phyloP scores from a whole-genome alignment of 2,888 invertebrate genomes.

The Eurytoma californica region DNA sequence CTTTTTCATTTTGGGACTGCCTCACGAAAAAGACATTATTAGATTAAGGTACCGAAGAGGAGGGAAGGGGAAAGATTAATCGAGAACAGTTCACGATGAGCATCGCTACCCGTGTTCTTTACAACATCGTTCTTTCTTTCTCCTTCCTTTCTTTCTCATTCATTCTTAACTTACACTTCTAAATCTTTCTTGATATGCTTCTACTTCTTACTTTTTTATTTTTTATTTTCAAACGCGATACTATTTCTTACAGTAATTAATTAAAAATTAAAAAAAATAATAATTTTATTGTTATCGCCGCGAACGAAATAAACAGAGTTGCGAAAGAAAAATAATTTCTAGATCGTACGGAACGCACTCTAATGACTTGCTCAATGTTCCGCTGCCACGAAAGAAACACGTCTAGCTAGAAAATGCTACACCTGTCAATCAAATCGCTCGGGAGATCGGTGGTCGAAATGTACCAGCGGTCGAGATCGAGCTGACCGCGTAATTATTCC shows the following conservation, averaged over 20 bases:
- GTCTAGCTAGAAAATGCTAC: background rate
- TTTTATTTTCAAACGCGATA: background rate
- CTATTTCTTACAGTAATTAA: background rate
- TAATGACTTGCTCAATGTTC: too few relatives aligned
- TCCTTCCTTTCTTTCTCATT: constrained; percentile 1
- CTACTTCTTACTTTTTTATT: background rate
- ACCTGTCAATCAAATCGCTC: background rate
- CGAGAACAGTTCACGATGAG: background rate
- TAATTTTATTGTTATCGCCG: too few relatives aligned
- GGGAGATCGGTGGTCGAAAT: too few relatives aligned
- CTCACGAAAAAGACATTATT: background rate
- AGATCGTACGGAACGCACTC: too few relatives aligned
- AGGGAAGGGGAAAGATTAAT: constrained; percentile 26
- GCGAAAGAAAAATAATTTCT: too few relatives aligned
- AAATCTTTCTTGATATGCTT: background rate
- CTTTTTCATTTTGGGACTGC: background rate
- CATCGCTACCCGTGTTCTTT: background rate
- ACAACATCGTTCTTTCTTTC: background rate
- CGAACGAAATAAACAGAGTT: too few relatives aligned
- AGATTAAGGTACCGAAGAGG: background rate
- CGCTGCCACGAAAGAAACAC: background rate
- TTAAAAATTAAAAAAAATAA: too few relatives aligned
- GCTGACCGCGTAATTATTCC: constrained; percentile 1
- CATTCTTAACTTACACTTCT: background rate
- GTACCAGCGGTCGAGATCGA: constrained; percentile 1